Base-by-base conservation (phyloP, 2,113 vertebrate species). In the Ochotona curzoniae region DNA sequence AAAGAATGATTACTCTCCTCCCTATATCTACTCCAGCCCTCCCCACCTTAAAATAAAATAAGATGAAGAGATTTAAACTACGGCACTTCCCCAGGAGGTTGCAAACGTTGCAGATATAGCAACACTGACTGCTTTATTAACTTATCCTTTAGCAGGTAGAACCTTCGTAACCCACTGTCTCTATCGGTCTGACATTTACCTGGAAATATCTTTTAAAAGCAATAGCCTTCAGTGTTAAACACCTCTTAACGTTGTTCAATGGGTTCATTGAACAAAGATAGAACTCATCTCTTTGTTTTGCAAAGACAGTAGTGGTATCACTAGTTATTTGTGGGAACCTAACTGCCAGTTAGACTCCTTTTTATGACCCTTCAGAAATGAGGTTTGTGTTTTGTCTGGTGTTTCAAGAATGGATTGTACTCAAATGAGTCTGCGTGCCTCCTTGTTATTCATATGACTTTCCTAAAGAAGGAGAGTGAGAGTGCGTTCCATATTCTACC, bases 241-340 rank as follows among this genome's bases (percentile, higher is more conserved):
- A 54, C 47, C 86, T 81, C 66, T 93, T 95, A 95, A 95, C 93
- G 69, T 44, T 44, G 38, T 44, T 44, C 38, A 44, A 75, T 1
- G 35, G 78, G 57, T 54, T 94, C 54, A 63, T 20, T 70, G 90
- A 97, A 95, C 84, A 96, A 95, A 90, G 66, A 93, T 60, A 93
- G 30, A 85, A 67, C 87, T 30, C 69, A 12, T 14, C 61, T 89
- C 64, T 87, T 90, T 86, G 30, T 30, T 73, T 96, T 63, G 80
- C 61, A 95, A 93, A 87, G 95, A 28, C 35, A 83, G 60, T 4
- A 61, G 13, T 25, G 78, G 82, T 30, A 14, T 85, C 83, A 91
- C 90, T 85, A 95, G 89, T 96, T 95, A 86, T 93, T 86, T 92
- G 35, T 61, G 71, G 93, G 70, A 96, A 90, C 81, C 63, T 93